Percentiles rank a stretch among this genome's conserved stretches.
Evolutionary conservation across 2,888 invertebrate genomes (phyloP).

Genomic region (Harmothoe impar): DNA sequence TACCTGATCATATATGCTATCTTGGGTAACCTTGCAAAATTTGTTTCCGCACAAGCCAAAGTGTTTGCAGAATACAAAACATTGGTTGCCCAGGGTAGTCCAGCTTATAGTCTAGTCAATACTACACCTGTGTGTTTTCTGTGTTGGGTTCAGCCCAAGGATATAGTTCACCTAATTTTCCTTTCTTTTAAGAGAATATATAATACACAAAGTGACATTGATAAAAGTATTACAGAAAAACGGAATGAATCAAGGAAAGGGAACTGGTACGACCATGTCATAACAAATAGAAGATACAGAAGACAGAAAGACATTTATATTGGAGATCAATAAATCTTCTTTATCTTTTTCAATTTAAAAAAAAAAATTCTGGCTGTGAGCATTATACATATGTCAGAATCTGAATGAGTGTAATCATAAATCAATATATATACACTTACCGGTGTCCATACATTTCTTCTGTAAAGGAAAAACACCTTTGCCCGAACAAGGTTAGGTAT

Average conservation of each 20-base stretch:
- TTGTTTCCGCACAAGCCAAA: background rate
- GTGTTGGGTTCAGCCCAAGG: background rate
- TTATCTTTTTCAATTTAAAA: no score
- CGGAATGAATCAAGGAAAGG: no score
- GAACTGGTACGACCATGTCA: no score
- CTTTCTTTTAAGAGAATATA: background rate
- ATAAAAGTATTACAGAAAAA: no score
- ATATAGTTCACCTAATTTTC: background rate
- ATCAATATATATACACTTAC: background rate
- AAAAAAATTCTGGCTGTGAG: no score
- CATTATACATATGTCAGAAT: no score
- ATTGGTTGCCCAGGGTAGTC: slow-evolving; percentile 36
- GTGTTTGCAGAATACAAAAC: background rate
- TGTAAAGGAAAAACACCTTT: no score
- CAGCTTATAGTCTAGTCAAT: slow-evolving; percentile 9
- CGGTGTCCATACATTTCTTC: no score
- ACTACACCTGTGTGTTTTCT: slow-evolving; percentile 6
- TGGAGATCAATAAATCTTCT: no score
- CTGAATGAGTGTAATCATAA: background rate
- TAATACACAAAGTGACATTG: background rate
- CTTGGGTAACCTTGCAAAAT: background rate
- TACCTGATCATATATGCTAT: slow-evolving; percentile 32
- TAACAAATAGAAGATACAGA: no score
- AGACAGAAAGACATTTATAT: no score
- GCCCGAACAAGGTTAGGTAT: no score